phyloP scores from a whole-genome alignment of 2,113 vertebrate genomes.

The Tenrec ecaudatus region DNA sequence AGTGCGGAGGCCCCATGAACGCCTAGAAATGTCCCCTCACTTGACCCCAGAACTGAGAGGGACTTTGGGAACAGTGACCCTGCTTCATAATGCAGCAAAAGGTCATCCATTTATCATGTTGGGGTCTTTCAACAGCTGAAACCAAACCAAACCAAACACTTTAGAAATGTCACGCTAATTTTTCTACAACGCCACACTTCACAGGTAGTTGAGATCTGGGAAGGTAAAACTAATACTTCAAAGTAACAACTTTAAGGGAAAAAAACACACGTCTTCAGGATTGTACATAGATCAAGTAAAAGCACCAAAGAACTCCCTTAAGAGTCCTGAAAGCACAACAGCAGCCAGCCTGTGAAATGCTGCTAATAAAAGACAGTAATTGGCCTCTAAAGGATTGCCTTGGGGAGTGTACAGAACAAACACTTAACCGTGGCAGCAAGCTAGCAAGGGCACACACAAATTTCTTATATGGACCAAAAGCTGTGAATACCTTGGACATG shows the following conservation, averaged over 20 bases:
- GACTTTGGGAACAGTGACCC: slow-evolving; percentile 45
- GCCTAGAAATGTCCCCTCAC: slow-evolving; percentile 6
- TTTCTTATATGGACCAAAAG: slow-evolving; percentile 25
- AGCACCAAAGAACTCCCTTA: not conserved
- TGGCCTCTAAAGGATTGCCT: slow-evolving; percentile 36
- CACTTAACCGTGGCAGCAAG: not conserved
- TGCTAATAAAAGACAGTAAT: slow-evolving; percentile 32
- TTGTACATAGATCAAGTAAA: not conserved
- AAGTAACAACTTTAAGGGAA: not conserved
- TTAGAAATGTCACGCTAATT: not conserved
- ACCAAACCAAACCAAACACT: slow-evolving; percentile 2
- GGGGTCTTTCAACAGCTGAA: slow-evolving; percentile 13
- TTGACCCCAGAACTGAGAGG: slow-evolving; percentile 45
- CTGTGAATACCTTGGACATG: not conserved
- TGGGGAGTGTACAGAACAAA: slow-evolving; percentile 4
- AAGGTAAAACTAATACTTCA: not conserved
- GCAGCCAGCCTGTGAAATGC: slow-evolving; percentile 18
- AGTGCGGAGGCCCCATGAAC: not conserved
- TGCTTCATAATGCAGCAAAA: slow-evolving; percentile 35
- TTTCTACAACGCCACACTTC: not conserved
- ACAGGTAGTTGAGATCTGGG: not conserved
- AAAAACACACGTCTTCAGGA: not conserved
- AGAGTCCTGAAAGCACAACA: not conserved
- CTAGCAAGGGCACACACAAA: not conserved
- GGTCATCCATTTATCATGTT: slow-evolving; percentile 46